Conservation (phyloP, 2,888 invertebrate genomes). For the Conistra vaccinii region DNA sequence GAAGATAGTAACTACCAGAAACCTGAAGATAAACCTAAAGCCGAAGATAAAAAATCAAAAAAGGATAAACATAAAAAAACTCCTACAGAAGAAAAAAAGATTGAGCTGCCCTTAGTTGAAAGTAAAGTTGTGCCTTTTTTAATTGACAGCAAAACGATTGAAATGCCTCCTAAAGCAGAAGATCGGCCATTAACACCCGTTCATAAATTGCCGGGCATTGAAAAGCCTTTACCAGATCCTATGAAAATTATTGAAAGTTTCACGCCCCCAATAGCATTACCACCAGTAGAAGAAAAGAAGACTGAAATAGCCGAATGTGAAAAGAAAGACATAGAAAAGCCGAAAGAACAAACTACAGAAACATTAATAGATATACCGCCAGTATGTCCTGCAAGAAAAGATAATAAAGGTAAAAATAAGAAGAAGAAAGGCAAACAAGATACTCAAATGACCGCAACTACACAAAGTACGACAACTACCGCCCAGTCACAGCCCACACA, state of each 20-base stretch:
- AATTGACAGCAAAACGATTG: slow-evolving; percentile 11
- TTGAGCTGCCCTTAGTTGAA: background rate
- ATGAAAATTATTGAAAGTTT: slow-evolving; percentile 22
- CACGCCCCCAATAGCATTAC: slow-evolving; percentile 12
- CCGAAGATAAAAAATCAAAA: slow-evolving; percentile 27
- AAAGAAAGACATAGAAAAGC: slow-evolving; percentile 28
- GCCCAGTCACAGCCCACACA: slow-evolving; percentile 62
- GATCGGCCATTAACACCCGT: slow-evolving; percentile 3
- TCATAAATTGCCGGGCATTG: background rate
- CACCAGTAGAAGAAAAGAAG: slow-evolving; percentile 34
- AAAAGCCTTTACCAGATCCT: slow-evolving; percentile 30
- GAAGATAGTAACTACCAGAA: slow-evolving; percentile 21
- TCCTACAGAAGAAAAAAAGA: slow-evolving; percentile 27
- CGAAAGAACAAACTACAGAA: slow-evolving; percentile 38
- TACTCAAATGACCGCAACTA: slow-evolving; percentile 45
- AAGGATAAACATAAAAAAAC: slow-evolving; percentile 39
- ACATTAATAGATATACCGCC: slow-evolving; percentile 62
- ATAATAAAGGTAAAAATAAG: slow-evolving; percentile 83
- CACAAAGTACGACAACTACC: slow-evolving; percentile 53
- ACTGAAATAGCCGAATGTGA: slow-evolving; percentile 7
- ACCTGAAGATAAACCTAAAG: slow-evolving; percentile 5
- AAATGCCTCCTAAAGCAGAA: background rate
- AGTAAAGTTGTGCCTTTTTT: background rate
- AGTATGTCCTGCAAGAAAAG: slow-evolving; percentile 80
- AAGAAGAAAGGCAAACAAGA: slow-evolving; percentile 84